Conservation (phyloP, 2,797 vertebrate genomes). For the Lutjanus campechanus region DNA sequence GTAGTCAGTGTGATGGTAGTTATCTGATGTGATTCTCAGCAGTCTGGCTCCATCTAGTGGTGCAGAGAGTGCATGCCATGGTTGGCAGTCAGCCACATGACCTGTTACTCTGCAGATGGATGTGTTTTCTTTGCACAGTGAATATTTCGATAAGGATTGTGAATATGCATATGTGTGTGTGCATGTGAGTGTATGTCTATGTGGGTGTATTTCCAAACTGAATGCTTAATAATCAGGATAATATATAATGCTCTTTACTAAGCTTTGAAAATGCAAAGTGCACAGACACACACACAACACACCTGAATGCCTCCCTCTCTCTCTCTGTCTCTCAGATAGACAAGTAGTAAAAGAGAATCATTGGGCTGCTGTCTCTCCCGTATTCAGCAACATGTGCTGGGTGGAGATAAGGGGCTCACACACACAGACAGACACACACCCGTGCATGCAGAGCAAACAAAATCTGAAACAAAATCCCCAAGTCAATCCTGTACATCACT, state of each 20-base stretch:
- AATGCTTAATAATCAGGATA: slow-evolving; percentile 59
- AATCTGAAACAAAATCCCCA: slow-evolving; percentile 78
- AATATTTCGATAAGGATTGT: slow-evolving; percentile 19
- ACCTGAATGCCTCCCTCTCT: slow-evolving; percentile 36
- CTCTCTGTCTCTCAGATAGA: slow-evolving; percentile 44
- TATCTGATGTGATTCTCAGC: slow-evolving; percentile 51
- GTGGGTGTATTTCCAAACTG: slow-evolving; percentile 44
- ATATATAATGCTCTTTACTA: slow-evolving; percentile 51
- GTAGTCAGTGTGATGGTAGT: background rate
- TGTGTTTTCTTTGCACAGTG: background rate
- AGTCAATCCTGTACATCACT: slow-evolving; percentile 68
- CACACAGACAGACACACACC: slow-evolving; percentile 64
- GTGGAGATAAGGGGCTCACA: slow-evolving; percentile 83
- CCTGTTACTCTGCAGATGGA: slow-evolving; percentile 16
- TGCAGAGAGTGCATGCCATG: background rate
- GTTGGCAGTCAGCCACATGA: background rate
- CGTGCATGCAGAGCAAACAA: slow-evolving; percentile 73
- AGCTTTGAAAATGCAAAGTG: slow-evolving; percentile 58
- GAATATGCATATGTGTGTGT: slow-evolving; percentile 38
- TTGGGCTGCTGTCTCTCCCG: slow-evolving; percentile 62
- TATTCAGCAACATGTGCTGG: slow-evolving; percentile 83
- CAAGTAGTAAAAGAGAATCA: slow-evolving; percentile 68
- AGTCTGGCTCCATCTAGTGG: slow-evolving; percentile 81
- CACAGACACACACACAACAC: slow-evolving; percentile 24
- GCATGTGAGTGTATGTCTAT: slow-evolving; percentile 6